Percentiles rank a stretch among this genome's conserved stretches.
Conservation (phyloP, 2,797 vertebrate genomes). For the Nyctalus aviator region DNA sequence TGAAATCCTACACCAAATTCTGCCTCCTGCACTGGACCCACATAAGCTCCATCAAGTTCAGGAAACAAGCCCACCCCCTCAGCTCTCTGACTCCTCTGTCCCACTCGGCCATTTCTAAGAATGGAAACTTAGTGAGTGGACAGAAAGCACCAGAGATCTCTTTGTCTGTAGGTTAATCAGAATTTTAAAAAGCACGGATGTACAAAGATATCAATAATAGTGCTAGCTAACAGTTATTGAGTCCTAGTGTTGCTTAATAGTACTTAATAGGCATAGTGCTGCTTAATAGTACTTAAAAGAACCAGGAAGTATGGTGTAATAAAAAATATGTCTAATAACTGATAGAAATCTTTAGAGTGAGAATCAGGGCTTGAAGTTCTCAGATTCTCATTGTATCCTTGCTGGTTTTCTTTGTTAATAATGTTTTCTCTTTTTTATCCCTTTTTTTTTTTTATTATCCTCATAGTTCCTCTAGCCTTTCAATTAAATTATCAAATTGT, state of each 20-base stretch:
- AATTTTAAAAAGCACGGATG: neutral
- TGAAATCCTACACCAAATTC: constrained; percentile 29
- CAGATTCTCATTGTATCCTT: neutral
- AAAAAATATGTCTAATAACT: neutral
- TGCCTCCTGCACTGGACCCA: neutral
- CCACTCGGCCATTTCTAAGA: neutral
- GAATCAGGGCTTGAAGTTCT: neutral
- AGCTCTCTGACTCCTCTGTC: neutral
- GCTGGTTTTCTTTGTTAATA: neutral
- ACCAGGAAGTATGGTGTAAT: neutral
- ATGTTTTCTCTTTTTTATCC: neutral
- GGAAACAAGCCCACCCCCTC: neutral
- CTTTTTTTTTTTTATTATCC: neutral
- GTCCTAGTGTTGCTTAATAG: neutral
- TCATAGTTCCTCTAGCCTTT: neutral
- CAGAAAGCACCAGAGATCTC: neutral
- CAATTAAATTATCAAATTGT: neutral
- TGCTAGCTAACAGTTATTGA: neutral
- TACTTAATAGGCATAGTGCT: neutral
- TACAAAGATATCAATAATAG: neutral
- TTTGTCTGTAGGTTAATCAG: neutral
- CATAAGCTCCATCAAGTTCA: too few species aligned
- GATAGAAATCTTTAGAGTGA: neutral
- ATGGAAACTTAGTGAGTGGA: neutral
- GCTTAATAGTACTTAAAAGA: neutral